Conservation (phyloP, 2,113 vertebrate genomes). For the Pantherophis guttatus region DNA sequence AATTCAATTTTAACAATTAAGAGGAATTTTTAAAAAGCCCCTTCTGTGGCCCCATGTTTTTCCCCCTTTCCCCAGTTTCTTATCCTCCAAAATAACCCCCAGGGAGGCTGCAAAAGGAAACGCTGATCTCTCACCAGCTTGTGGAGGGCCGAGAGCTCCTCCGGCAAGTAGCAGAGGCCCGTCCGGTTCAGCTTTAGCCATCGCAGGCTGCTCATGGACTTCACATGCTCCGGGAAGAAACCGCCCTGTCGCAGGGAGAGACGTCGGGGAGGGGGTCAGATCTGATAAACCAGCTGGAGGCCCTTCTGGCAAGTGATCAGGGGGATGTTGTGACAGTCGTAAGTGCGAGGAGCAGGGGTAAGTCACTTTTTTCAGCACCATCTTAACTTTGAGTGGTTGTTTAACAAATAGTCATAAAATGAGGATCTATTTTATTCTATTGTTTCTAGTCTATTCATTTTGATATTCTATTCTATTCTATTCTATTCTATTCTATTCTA, state of each 20-base stretch:
- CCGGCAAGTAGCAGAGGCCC: slow-evolving; percentile 94
- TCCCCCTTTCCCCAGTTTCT: too few species aligned
- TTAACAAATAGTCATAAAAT: background rate
- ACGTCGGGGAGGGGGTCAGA: background rate
- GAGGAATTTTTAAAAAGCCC: background rate
- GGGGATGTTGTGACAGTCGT: background rate
- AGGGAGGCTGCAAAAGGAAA: background rate
- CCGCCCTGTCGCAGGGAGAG: slow-evolving; percentile 74
- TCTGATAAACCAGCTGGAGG: background rate
- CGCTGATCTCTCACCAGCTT: slow-evolving; percentile 81
- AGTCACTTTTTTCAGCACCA: background rate
- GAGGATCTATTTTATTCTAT: background rate
- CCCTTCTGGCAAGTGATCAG: background rate
- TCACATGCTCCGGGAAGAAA: slow-evolving; percentile 95
- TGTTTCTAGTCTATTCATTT: too few species aligned
- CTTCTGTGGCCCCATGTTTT: background rate
- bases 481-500: too few species aligned
- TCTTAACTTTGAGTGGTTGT: background rate
- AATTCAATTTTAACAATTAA: background rate
- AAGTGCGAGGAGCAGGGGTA: background rate
- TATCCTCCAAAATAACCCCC: background rate
- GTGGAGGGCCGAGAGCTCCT: slow-evolving; percentile 92
- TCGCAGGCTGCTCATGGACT: slow-evolving; percentile 93
- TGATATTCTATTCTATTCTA: too few species aligned
- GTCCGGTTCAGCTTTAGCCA: slow-evolving; percentile 97